These are phyloP conservation scores for Fringilla coelebs DNA, from an alignment of 2,797 vertebrate species.

Conservation along the genomic window DNA sequence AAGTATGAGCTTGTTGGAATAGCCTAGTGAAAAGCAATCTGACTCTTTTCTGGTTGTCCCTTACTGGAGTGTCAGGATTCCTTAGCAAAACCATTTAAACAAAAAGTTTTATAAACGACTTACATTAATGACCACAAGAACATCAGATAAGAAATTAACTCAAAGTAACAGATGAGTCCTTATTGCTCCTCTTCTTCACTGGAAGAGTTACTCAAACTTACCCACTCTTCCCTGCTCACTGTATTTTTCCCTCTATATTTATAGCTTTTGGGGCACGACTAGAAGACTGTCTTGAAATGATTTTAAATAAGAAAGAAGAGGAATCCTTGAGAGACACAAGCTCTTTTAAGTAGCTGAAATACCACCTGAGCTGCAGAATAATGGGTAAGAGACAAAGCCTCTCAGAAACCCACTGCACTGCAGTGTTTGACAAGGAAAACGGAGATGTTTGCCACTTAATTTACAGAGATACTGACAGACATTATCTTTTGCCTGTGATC, in stretches of 20 bases:
- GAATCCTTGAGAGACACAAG: background rate
- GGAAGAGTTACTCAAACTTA: background rate
- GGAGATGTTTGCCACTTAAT: background rate
- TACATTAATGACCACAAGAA: background rate
- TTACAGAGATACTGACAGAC: background rate
- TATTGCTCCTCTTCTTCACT: background rate
- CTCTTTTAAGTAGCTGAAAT: background rate
- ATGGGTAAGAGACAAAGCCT: background rate
- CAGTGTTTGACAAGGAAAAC: background rate
- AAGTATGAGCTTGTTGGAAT: background rate
- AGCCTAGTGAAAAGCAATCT: background rate
- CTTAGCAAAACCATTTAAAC: background rate
- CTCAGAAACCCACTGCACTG: background rate
- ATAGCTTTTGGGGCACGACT: background rate
- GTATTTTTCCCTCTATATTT: background rate
- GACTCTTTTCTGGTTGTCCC: background rate
- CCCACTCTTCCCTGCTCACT: background rate
- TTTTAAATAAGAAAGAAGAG: background rate
- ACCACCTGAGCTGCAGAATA: background rate
- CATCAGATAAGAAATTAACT: background rate
- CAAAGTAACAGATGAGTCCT: background rate
- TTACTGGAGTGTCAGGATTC: background rate
- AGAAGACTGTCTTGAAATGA: background rate
- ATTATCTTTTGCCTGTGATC: background rate
- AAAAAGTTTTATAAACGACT: background rate